Base-by-base conservation (phyloP, 2,797 vertebrate species). In the Onychomys torridus region DNA sequence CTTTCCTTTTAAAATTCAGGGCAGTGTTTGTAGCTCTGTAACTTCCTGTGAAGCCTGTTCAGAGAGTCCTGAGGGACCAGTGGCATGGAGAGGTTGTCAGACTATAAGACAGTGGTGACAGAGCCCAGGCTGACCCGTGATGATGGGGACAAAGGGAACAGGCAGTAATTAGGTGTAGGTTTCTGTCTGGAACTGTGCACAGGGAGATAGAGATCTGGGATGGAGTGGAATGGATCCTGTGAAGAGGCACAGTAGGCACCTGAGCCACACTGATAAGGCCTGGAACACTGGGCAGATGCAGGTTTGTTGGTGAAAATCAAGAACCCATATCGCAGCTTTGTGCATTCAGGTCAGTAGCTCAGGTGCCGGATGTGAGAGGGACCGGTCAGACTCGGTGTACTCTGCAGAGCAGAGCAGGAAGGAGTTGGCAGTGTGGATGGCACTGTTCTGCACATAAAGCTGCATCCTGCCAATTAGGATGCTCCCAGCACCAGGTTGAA, bases 371-470 rank as follows among this genome's bases (percentile, higher is more conserved):
- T 49, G 10, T 4, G 21, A 17, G 67, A 49, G 19, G 43, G n/a
- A 10, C 49, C 17, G 0, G 21, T 61, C 25, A 12, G 1, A 14
- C 73, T 1, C 1, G 17, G 32, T 1, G 0, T 25, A 0, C n/a
- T 67, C 11, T 12, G 1, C 55, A 59, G 32, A 46, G 43, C 3
- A 5, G 19, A 0, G 0, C 5, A 40, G n/a, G 32, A 43, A 29
- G 13, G 10, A 29, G 12, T 7, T 8, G 3, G 10, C 16, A 2
- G 0, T 1, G 1, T 7, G 1, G 7, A 1, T 19, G 1, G 52
- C 55, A 0, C 27, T 25, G 49, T 52, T 79, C 32, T 32, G 10
- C 3, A 0, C 21, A 49, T 17, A 19, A 5, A 14, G 3, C 29
- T 57, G 32, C n/a, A 0, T 2, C 61, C 63, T 73, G 46, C 52